A percentile compares a stretch with the other conserved stretches of the same genome.
phyloP scores from a whole-genome alignment of 1,140 invertebrate genomes.

The Coptotermes formosanus region DNA sequence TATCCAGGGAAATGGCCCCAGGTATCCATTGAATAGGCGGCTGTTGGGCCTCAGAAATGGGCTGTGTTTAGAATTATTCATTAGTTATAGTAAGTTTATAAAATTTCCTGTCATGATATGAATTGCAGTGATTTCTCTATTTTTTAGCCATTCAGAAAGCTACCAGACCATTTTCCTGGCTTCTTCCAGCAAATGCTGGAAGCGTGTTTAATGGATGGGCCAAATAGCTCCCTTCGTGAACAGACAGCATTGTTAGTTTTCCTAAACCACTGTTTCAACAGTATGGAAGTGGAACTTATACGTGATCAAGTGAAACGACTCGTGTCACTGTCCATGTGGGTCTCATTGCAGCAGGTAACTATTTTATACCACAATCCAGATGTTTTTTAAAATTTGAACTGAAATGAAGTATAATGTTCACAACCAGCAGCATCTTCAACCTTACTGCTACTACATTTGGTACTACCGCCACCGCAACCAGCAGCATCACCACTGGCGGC shows the following conservation, averaged over 20 bases:
- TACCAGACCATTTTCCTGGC: constrained; percentile 75
- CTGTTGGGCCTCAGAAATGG: too few relatives aligned
- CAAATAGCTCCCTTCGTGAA: constrained; percentile 63
- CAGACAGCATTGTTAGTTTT: constrained; percentile 88
- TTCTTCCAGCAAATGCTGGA: constrained; percentile 87
- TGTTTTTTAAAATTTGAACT: neutral
- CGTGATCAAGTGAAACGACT: constrained; percentile 88
- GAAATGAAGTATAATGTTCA: neutral
- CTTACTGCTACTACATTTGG: neutral
- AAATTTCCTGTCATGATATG: neutral
- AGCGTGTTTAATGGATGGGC: constrained; percentile 58
- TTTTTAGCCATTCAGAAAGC: constrained; percentile 72
- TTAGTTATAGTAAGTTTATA: neutral
- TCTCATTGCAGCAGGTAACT: constrained; percentile 77
- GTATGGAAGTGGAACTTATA: constrained; percentile 92
- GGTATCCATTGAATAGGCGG: too few relatives aligned
- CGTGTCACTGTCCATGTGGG: constrained; percentile 93
- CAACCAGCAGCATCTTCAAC: neutral
- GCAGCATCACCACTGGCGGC: too few relatives aligned
- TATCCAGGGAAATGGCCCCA: too few relatives aligned
- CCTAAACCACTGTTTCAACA: constrained; percentile 95
- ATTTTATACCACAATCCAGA: neutral
- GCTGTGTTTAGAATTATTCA: too few relatives aligned
- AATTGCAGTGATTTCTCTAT: constrained; percentile 27
- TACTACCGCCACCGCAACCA: too few relatives aligned